Conservation (phyloP, 1,140 invertebrate genomes). For the Drosophila simulans region DNA sequence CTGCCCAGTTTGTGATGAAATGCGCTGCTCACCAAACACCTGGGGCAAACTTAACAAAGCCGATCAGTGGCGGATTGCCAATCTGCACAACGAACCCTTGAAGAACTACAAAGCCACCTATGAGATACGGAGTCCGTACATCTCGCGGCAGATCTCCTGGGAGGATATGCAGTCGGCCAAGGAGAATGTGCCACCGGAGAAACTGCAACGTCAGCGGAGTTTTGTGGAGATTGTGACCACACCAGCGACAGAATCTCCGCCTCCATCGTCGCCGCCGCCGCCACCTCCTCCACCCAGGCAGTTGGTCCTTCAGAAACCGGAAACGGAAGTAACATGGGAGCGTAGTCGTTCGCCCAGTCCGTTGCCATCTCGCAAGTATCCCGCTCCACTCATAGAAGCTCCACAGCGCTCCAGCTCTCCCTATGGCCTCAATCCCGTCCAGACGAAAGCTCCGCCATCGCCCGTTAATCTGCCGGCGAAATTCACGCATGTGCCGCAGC, state of each 20-base stretch:
- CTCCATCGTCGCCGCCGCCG: conserved; percentile 5
- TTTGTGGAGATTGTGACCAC: conserved; percentile 64
- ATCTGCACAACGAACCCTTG: conserved; percentile 62
- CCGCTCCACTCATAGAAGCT: conserved; percentile 72
- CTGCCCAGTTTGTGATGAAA: conserved; percentile 61
- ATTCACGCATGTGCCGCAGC: conserved; percentile 64
- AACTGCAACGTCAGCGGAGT: conserved; percentile 54
- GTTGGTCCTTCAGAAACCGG: conserved; percentile 1
- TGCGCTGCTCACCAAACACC: conserved; percentile 58
- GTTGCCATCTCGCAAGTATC: conserved; percentile 66
- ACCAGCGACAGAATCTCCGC: conserved; percentile 24
- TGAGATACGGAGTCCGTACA: conserved; percentile 74
- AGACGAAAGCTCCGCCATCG: conserved; percentile 12
- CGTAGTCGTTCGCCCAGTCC: conserved; percentile 66
- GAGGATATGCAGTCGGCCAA: conserved; percentile 53
- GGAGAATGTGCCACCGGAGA: conserved; percentile 6
- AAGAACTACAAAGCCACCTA: conserved; percentile 78
- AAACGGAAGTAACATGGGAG: conserved; percentile 31
- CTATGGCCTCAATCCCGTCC: conserved; percentile 68
- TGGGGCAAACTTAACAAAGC: conserved; percentile 69
- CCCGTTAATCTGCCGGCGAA: conserved; percentile 29
- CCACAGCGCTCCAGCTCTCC: conserved; percentile 67
- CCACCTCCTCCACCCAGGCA: conserved; percentile 13
- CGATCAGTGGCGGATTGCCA: conserved; percentile 75
- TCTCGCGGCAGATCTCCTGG: conserved; percentile 77